Evolutionary conservation across 2,113 vertebrate genomes (phyloP).

Genomic region (Hippocampus barbouri): DNA sequence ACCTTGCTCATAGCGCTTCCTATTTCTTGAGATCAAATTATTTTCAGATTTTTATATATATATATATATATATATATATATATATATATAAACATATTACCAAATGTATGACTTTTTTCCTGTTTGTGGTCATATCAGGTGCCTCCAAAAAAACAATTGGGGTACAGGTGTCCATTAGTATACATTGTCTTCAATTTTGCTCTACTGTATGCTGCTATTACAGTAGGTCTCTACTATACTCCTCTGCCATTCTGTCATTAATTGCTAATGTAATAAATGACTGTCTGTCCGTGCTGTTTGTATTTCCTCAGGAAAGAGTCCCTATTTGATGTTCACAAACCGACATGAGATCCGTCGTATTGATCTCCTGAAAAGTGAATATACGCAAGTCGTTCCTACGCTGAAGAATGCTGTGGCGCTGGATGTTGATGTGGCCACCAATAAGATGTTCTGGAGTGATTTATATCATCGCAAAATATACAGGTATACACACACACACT

Average conservation of each 20-base stretch:
- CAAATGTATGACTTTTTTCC: not conserved
- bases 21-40: too few species aligned
- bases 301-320: conserved; percentile 79
- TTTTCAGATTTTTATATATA: too few species aligned
- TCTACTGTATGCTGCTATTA: not conserved
- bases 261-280: not conserved
- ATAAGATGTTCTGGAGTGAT: conserved; percentile 97
- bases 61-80: too few species aligned
- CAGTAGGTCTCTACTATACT: not conserved
- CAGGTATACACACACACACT: conserved; percentile 72
- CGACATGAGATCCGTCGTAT: conserved; percentile 92
- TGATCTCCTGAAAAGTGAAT: conserved; percentile 87
- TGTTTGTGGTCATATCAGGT: not conserved
- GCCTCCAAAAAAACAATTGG: not conserved
- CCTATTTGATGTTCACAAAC: conserved; percentile 93
- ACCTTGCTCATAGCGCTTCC: not conserved
- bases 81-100: not conserved
- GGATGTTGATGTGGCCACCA: conserved; percentile 90
- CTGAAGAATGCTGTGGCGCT: conserved; percentile 94
- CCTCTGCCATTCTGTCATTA: not conserved
- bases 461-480: conserved; percentile 94
- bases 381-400: conserved; percentile 86
- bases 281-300: not conserved
- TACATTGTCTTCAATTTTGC: not conserved
- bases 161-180: not conserved